Conservation (phyloP, 1,140 invertebrate genomes). For the Araneus ventricosus region DNA sequence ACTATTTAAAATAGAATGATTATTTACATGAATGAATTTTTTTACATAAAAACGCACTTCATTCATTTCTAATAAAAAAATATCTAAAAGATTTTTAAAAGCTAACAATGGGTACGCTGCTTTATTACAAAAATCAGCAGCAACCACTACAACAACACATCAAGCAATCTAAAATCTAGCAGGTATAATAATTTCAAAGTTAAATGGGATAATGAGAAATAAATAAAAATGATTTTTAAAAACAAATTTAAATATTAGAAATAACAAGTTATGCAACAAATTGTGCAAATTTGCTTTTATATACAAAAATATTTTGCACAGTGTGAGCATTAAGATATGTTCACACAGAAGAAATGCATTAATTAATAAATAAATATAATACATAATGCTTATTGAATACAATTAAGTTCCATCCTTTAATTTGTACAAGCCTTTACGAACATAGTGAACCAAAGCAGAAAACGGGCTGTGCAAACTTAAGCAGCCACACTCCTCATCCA, state of each 20-base stretch:
- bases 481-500: conserved; percentile 87
- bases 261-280: conserved; percentile 2
- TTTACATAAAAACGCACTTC: conserved; percentile 33
- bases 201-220: conserved; percentile 11
- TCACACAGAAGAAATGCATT: conserved; percentile 3
- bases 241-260: conserved; percentile 25
- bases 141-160: not conserved
- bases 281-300: conserved; percentile 7
- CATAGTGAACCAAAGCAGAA: conserved; percentile 87
- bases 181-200: not conserved
- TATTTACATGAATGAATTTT: conserved; percentile 22
- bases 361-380: conserved; percentile 33
- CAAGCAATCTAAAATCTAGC: not conserved
- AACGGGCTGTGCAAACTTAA: conserved; percentile 88
- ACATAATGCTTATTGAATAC: conserved; percentile 19
- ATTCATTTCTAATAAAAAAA: conserved; percentile 15
- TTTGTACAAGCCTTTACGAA: conserved; percentile 85
- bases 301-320: conserved; percentile 21
- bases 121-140: not conserved
- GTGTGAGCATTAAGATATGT: not conserved
- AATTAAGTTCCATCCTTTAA: conserved; percentile 79
- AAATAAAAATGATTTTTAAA: conserved; percentile 47
- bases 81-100: conserved; percentile 17
- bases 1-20: conserved; percentile 44
- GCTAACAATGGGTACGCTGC: conserved; percentile 20